These are phyloP conservation scores for Geotrupes spiniger DNA, from an alignment of 2,888 invertebrate species.

Conservation along the genomic window DNA sequence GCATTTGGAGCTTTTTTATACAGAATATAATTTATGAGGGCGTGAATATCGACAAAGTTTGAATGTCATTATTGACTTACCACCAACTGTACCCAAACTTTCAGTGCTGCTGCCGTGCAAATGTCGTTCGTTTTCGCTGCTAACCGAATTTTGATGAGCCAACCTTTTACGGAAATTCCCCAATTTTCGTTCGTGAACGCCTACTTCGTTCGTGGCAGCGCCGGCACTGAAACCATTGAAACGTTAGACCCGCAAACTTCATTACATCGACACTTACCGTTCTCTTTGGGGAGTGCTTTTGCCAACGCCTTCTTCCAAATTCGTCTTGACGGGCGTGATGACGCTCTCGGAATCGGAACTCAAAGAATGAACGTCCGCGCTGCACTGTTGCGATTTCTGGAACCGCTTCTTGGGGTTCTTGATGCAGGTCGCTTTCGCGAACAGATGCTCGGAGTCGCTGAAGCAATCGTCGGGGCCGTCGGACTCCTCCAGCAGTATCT, in stretches of 20 bases:
- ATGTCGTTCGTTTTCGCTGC: constrained; percentile 58
- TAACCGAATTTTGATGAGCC: constrained; percentile 51
- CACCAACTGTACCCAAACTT: constrained; percentile 59
- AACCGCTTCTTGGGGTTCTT: constrained; percentile 31
- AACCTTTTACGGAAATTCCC: constrained; percentile 11
- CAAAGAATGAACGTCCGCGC: constrained; percentile 57
- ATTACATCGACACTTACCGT: constrained; percentile 51
- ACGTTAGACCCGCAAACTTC: too few species aligned
- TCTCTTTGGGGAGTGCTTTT: constrained; percentile 56
- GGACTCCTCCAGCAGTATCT: constrained; percentile 42
- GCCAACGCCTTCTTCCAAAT: constrained; percentile 36
- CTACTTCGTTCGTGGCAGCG: constrained; percentile 2
- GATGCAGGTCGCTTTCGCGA: constrained; percentile 22
- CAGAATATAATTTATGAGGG: too few species aligned
- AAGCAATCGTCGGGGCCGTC: constrained; percentile 46
- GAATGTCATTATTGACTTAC: constrained; percentile 22
- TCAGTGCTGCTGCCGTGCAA: constrained; percentile 75
- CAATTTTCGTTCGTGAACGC: constrained; percentile 11
- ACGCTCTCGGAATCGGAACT: constrained; percentile 75
- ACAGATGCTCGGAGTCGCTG: constrained; percentile 33
- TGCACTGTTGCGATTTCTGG: constrained; percentile 30
- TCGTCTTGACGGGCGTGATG: constrained; percentile 62
- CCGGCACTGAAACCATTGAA: too few species aligned
- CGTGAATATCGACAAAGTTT: too few species aligned
- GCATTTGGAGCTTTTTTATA: too few species aligned